Evolutionary conservation across 2,113 vertebrate species (phyloP).

Genomic region (Siniperca chuatsi): DNA sequence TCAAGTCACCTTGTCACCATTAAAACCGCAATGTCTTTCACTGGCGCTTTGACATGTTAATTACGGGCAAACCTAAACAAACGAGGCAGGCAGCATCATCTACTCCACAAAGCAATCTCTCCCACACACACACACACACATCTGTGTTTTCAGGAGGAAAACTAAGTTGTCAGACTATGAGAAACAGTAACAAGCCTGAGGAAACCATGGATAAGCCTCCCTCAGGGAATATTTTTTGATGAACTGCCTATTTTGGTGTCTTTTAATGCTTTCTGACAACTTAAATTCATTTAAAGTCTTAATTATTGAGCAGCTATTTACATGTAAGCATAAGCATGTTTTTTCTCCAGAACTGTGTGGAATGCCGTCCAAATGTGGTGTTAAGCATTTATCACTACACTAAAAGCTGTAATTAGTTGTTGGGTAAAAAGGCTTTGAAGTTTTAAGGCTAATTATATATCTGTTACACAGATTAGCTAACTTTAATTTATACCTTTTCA

Average conservation of each 20-base stretch:
- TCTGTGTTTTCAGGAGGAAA: neutral
- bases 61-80: slow-evolving; percentile 41
- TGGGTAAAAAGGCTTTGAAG: neutral
- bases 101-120: slow-evolving; percentile 11
- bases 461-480: too few relatives aligned
- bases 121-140: slow-evolving; percentile 2
- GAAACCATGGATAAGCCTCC: slow-evolving; percentile 1
- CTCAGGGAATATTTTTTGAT: neutral
- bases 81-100: neutral
- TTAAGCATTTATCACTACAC: neutral
- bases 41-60: slow-evolving; percentile 24
- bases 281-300: slow-evolving; percentile 7
- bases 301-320: slow-evolving; percentile 17
- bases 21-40: neutral
- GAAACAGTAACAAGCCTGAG: slow-evolving; percentile 10
- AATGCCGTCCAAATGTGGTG: neutral
- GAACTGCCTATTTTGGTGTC: neutral
- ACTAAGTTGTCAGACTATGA: slow-evolving; percentile 6
- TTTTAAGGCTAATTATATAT: too few relatives aligned
- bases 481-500: too few relatives aligned
- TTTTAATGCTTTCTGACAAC: slow-evolving; percentile 26
- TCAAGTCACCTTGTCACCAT: slow-evolving; percentile 54
- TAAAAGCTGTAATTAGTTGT: neutral
- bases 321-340: neutral
- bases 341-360: neutral